These are phyloP conservation scores for Trichopria drosophilae DNA, from an alignment of 2,888 invertebrate species.

Conservation along the genomic window DNA sequence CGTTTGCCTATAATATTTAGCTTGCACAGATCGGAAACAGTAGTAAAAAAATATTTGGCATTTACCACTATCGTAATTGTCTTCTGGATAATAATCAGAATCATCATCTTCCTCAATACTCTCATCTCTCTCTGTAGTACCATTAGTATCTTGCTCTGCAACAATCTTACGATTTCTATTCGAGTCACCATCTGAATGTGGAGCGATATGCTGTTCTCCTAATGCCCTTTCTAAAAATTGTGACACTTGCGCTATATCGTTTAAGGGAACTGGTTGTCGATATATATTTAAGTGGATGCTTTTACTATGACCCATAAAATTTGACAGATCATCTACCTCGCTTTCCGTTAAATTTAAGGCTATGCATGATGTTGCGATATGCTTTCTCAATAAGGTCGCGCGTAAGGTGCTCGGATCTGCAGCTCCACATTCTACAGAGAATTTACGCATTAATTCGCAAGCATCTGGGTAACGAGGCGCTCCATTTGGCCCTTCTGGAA, in stretches of 20 bases:
- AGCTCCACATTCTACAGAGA: conserved; percentile 10
- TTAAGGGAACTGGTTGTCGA: neutral
- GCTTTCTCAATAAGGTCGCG: conserved; percentile 13
- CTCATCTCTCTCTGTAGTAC: too few species aligned
- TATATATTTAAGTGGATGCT: conserved; percentile 16
- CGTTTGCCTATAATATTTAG: too few species aligned
- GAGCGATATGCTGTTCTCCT: too few species aligned
- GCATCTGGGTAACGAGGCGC: conserved; percentile 10
- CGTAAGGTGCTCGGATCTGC: conserved; percentile 5
- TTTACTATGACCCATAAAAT: conserved; percentile 22
- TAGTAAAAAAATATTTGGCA: too few species aligned
- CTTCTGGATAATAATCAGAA: too few species aligned
- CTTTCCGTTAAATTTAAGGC: conserved; percentile 4
- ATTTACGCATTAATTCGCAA: conserved; percentile 10
- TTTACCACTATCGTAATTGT: too few species aligned
- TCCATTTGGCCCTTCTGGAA: conserved; percentile 9
- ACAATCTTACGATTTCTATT: too few species aligned
- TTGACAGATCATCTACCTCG: neutral
- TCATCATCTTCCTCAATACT: too few species aligned
- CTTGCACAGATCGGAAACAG: too few species aligned
- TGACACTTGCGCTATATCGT: conserved; percentile 14
- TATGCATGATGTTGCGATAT: conserved; percentile 11
- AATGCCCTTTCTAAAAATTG: conserved; percentile 13
- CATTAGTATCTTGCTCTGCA: too few species aligned
- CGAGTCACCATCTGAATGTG: too few species aligned